phyloP scores from a whole-genome alignment of 1,140 invertebrate genomes.

The Limonius californicus region DNA sequence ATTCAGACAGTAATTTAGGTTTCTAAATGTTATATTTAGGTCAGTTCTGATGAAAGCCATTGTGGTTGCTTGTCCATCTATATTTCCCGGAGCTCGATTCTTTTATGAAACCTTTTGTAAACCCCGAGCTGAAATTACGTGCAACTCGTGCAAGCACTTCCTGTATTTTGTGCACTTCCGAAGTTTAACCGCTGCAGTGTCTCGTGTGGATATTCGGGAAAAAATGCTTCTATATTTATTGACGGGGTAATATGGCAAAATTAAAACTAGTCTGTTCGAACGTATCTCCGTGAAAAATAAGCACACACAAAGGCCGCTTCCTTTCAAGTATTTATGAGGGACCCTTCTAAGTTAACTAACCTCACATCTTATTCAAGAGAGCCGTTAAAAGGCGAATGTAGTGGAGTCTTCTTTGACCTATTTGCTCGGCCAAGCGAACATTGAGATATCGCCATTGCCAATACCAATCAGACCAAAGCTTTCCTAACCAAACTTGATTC shows the following conservation, averaged over 20 bases:
- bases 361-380: conserved; percentile 23
- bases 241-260: not conserved
- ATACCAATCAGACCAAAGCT: conserved; percentile 25
- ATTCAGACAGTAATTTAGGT: no score
- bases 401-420: conserved; percentile 25
- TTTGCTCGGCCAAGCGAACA: conserved; percentile 25
- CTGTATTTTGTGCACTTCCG: not conserved
- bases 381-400: conserved; percentile 27
- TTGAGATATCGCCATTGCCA: conserved; percentile 27
- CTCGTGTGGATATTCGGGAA: no score
- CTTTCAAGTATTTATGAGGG: conserved; percentile 21
- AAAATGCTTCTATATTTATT: no score
- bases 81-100: no score
- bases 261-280: not conserved
- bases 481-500: not conserved
- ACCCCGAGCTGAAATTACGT: no score
- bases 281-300: not conserved
- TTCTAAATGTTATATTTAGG: no score
- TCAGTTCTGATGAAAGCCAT: no score
- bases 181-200: not conserved
- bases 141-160: no score
- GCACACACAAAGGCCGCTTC: conserved; percentile 14
- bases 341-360: conserved; percentile 18
- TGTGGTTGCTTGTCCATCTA: no score
- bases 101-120: no score